These are phyloP conservation scores for Oligia strigilis DNA, from an alignment of 2,888 invertebrate genomes.

Conservation along the genomic window DNA sequence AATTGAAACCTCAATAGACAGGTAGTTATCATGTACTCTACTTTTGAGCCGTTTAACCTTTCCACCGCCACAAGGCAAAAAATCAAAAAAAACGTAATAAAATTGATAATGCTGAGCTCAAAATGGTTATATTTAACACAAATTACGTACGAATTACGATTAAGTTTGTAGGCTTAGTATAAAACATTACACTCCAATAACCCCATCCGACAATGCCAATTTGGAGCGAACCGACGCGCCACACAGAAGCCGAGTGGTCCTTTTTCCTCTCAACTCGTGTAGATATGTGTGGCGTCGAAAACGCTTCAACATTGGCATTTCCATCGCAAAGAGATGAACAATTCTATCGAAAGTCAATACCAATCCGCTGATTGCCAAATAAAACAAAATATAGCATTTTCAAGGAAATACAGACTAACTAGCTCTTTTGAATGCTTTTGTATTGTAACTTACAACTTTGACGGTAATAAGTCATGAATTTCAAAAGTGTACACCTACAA, in stretches of 20 bases:
- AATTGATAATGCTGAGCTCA: background rate
- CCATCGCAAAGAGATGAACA: conserved; percentile 19
- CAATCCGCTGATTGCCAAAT: conserved; percentile 51
- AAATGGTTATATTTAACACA: background rate
- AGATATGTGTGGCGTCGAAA: conserved; percentile 11
- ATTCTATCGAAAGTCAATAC: conserved; percentile 15
- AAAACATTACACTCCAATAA: background rate
- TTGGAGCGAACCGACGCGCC: background rate
- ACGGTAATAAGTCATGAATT: background rate
- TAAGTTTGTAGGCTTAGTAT: background rate
- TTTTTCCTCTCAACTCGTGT: background rate
- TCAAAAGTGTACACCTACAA: background rate
- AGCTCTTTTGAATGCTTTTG: conserved; percentile 17
- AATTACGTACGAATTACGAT: background rate
- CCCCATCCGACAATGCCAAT: conserved; percentile 3
- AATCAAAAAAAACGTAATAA: background rate
- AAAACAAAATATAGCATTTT: conserved; percentile 10
- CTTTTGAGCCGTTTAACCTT: background rate
- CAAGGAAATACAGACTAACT: conserved; percentile 10
- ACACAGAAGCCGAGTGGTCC: background rate
- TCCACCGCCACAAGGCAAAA: no score
- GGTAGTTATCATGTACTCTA: background rate
- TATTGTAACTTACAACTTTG: background rate
- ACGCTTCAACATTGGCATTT: conserved; percentile 17
- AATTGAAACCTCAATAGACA: background rate